Evolutionary conservation across 1,140 invertebrate genomes (phyloP), one percentile per base, ranked within the genome.

Genomic region (Ceratina australensis): DNA sequence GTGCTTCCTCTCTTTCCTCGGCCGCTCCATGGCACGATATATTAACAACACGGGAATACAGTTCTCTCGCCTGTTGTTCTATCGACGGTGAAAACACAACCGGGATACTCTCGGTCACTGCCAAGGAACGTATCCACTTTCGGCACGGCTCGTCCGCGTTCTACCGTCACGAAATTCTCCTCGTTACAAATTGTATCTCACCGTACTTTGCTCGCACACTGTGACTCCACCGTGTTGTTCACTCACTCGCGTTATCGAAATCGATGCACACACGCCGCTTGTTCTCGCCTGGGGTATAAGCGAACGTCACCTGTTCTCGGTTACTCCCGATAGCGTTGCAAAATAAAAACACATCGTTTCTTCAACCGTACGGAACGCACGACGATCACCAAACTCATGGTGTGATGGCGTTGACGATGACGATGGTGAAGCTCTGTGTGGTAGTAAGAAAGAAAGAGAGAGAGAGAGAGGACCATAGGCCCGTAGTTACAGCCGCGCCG

Each of bases 61-160:
- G 13, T 69, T 54, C 47, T 52, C 26, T 56, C 22, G 12, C n/a
- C n/a, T 42, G 5, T 42, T 42, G 10, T 42, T 42, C 8, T 10
- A 0, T 42, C 33, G 33, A 42, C 33, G 18, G 66, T 15, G n/a
- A 54, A 16, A 15, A 54, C 64, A 54, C 72, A 74, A 52, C 57
- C 42, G 59, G 65, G 59, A 86, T 72, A 86, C 84, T 86, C 82
- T 86, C 76, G 60, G 85, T 81, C 85, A 86, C 85, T 86, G 85
- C 85, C 84, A 86, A 86, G 85, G 79, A 86, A 84, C 68, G 84
- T 83, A 86, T 85, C 79, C 75, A 79, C 26, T 50, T 56, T 56
- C 52, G n/a, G n/a, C n/a, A 54, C 52, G 16, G 68, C n/a, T n/a
- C n/a, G 28, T 60, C 33, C 65, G 50, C 49, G 24, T 60, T 65